Percentiles rank a stretch among this genome's conserved stretches.
Evolutionary conservation across 2,888 invertebrate species (phyloP).

Genomic region (Rhagophthalmus giganteus): DNA sequence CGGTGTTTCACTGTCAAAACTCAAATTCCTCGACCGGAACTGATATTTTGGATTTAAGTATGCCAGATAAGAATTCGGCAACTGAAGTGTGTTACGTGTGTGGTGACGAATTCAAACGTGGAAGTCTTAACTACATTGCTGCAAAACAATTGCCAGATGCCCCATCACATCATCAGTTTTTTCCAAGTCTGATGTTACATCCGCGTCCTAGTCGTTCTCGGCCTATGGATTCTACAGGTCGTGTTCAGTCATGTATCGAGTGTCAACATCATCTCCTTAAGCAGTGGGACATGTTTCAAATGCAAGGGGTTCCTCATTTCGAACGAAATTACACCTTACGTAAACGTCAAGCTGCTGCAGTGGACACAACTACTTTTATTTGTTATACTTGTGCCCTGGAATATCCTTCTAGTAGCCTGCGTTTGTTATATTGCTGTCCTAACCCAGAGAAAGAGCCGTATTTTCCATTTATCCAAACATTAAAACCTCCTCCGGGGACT

Average conservation of each 20-base stretch:
- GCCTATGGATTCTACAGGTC: slow-evolving; percentile 79
- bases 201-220: slow-evolving; percentile 83
- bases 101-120: slow-evolving; percentile 84
- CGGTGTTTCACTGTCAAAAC: slow-evolving; percentile 51
- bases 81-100: slow-evolving; percentile 91
- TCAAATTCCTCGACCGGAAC: slow-evolving; percentile 67
- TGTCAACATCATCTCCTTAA: slow-evolving; percentile 84
- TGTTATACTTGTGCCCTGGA: slow-evolving; percentile 88
- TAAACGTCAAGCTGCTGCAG: slow-evolving; percentile 69
- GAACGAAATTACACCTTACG: slow-evolving; percentile 81
- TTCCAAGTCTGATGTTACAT: slow-evolving; percentile 77
- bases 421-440: slow-evolving; percentile 81
- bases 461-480: slow-evolving; percentile 83
- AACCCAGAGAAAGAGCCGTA: slow-evolving; percentile 86
- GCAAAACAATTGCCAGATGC: slow-evolving; percentile 59
- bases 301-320: slow-evolving; percentile 68
- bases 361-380: slow-evolving; percentile 74
- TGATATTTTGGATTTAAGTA: slow-evolving; percentile 84
- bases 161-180: slow-evolving; percentile 65
- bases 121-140: slow-evolving; percentile 73
- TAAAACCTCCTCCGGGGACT: slow-evolving; percentile 81
- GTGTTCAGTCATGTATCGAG: slow-evolving; percentile 77
- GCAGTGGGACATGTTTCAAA: slow-evolving; percentile 78
- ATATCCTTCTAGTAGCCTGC: slow-evolving; percentile 77
- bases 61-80: slow-evolving; percentile 90